A percentile compares a stretch with the other conserved stretches of the same genome.
These are phyloP conservation scores for Cerastis leucographa DNA, from an alignment of 2,888 invertebrate genomes.

Conservation along the genomic window DNA sequence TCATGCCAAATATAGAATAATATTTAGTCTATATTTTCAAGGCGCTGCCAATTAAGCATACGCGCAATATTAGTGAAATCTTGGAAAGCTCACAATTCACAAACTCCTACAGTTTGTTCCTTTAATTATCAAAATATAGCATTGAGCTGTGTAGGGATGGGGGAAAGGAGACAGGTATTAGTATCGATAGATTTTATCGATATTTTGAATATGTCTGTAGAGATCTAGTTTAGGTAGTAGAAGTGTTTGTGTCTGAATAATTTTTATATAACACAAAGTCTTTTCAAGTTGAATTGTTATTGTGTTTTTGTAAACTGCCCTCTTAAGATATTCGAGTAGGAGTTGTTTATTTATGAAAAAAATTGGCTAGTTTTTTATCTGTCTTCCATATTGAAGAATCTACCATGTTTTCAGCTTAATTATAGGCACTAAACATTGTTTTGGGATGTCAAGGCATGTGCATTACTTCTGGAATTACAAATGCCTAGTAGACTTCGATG, in stretches of 20 bases:
- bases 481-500: too few species aligned
- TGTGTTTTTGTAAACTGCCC: too few species aligned
- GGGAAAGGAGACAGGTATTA: neutral
- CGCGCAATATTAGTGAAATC: slow-evolving; percentile 55
- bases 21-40: slow-evolving; percentile 4
- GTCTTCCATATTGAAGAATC: too few species aligned
- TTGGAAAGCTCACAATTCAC: slow-evolving; percentile 50
- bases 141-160: slow-evolving; percentile 59
- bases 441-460: too few species aligned
- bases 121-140: slow-evolving; percentile 73
- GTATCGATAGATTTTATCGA: slow-evolving; percentile 44
- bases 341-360: neutral
- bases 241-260: neutral
- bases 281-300: too few species aligned
- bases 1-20: slow-evolving; percentile 1
- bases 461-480: too few species aligned
- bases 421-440: too few species aligned
- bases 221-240: too few species aligned
- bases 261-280: neutral
- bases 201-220: too few species aligned
- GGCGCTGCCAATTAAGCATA: slow-evolving; percentile 48
- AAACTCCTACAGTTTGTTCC: slow-evolving; percentile 61
- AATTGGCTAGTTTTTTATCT: too few species aligned
- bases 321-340: too few species aligned
- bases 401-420: too few species aligned